Evolutionary conservation across 2,797 vertebrate genomes (phyloP), one percentile per base, ranked within the genome.

Genomic region (Rhinatrema bivittatum): DNA sequence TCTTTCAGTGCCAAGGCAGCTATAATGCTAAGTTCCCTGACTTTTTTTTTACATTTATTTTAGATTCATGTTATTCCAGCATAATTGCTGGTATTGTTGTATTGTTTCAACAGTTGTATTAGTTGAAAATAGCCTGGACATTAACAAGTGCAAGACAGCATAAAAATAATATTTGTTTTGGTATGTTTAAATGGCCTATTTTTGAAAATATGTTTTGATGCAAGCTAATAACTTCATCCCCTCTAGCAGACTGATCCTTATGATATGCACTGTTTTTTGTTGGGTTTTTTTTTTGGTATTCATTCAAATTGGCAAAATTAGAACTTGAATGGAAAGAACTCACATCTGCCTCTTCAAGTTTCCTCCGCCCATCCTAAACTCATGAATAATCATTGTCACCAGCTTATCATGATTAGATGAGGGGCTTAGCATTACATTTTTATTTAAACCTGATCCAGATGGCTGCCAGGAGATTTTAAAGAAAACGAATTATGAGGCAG

Each of bases 371-470:
- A 20, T 16, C 52, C 41, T 16, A 60, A 49, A 48, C 36, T 65
- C 32, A 53, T 65, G 43, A 72, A 65, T 69, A 65, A 46, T 55
- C 43, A 60, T 54, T 60, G 49, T 47, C 37, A 55, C 31, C 32
- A 62, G 24, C 7, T 70, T 67, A 61, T 67, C 65, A 67, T 30
- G 59, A 46, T 60, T 52, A 74, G 46, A 61, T 67, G 60, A 72
- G 42, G 43, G 34, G 20, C 7, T 65, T 48, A 48, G n/a, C 55
- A 53, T 68, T 57, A 49, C 44, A 44, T 53, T 67, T n/a, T 69
- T 46, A 51, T 48, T 45, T 60, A 50, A 44, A 58, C 52, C 36
- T 56, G 33, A 60, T 58, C 43, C 61, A 67, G 60, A 65, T 54
- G 56, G 55, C 35, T 60, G 53, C 62, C 62, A 63, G 34, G 59